Base-by-base conservation (phyloP, 2,888 invertebrate genomes). In the Fissipunctia ypsillon region DNA sequence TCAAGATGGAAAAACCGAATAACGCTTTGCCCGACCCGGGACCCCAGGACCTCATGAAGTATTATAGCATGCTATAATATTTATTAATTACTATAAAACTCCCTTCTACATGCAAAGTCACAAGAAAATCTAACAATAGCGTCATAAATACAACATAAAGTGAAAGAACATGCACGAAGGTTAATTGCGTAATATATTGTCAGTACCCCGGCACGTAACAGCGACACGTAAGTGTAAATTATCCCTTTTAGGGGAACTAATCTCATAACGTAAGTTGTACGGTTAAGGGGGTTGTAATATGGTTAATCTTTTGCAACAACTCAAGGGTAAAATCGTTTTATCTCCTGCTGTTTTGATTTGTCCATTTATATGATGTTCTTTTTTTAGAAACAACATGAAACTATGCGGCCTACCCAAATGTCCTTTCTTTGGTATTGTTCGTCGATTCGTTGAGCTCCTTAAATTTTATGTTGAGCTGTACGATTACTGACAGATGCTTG, bases 181-280 rank as follows among this genome's bases (percentile, higher is more conserved):
- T 76, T 73, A 82, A 76, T 70, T 69, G 66, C 48, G 60, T 63
- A 75, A 83, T 85, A 80, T 81, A 83, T 71, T 78, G 72, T 74
- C 59, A 66, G 70, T 69, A 43, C 28, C 63, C 57, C 41, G 41
- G 63, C 76, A 72, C 84, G 67, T 86, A 73, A 81, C 31, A 63
- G 63, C 76, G 76, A 80, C 81, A 76, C 69, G 76, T 78, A 59
- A 79, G 76, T 72, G 83, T 86, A 83, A 88, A 88, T 88, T 87
- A 86, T 87, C 78, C 81, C 80, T 77, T 80, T 76, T 78, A 83
- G 79, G 80, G 68, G 80, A 81, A 83, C 84, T 88, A 83, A 88
- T 87, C 88, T 85, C 63, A 28, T 56, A 43, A 50, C 70, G 77
- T 76, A 71, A 87, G 70, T 80, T 84, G 57, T 57, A 71, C 45